Evolutionary conservation across 2,888 invertebrate species (phyloP), one percentile per base, ranked within the genome.

Genomic region (Augiades crinisus): DNA sequence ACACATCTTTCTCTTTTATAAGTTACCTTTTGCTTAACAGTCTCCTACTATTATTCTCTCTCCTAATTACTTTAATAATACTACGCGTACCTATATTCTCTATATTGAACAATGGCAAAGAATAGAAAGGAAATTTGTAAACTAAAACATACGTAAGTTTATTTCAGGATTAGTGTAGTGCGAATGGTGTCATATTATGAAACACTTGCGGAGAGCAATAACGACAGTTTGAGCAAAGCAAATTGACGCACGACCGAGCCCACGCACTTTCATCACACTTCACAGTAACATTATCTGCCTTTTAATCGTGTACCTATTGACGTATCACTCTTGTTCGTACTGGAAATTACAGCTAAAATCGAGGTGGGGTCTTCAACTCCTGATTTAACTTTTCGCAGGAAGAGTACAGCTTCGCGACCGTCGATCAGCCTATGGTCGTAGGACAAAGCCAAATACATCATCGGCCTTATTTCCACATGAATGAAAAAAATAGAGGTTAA

Each of bases 371-470:
- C 99, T 91, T 99, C 99, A 1, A 99, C 98, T 17, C 96, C 96
- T 14, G 95, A 93, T 84, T 99, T 99, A 67, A 99, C 94, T 90
- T 99, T 99, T 59, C 95, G 92, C 65, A 99, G 91, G 91, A 99
- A 99, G 67, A 96, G 88, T 2, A 99, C 99, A 45, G 99, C 99
- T 90, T 99, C 99, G 82, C 99, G 96, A 0, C 99, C 99, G 83
- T 99, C 99, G 67, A 99, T 96, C 64, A 99, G 91, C 83, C 99
- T 93, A 85, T 99, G 99, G 87, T 99, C 99, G 81, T 99, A 99
- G 0, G 99, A 98, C 63, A 99, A 89, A 1, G 99, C 99, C 54
- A 99, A 92, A 80, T 98, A 99, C 99, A 99, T 99, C 98, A 99
- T 99, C 17, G 99, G 99, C 63, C 98, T 94, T 75, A 99, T 95